Percentiles rank a stretch among this genome's conserved stretches.
Conservation (phyloP, 2,888 invertebrate species). For the Dynastes tityus region DNA sequence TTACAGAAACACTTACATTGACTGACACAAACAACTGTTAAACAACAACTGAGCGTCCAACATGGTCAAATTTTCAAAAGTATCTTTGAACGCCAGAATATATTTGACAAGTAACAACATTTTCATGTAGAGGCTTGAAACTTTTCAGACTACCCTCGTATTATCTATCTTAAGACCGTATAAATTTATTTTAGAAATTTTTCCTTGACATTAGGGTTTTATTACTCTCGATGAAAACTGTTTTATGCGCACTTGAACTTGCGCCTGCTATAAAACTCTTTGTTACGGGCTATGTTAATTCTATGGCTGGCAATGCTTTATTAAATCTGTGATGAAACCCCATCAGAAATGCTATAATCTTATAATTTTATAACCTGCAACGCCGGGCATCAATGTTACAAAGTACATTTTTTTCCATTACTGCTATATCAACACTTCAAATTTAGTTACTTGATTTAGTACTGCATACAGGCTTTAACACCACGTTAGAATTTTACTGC, state of each 20-base stretch:
- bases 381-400: neutral
- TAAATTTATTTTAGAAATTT: conserved; percentile 12
- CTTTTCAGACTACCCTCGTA: neutral
- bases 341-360: neutral
- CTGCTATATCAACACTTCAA: conserved; percentile 4
- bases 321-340: neutral
- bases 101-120: too few species aligned
- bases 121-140: too few species aligned
- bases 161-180: neutral
- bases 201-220: neutral
- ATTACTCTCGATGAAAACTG: neutral
- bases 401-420: conserved; percentile 23
- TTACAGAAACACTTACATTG: too few species aligned
- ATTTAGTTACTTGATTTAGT: conserved; percentile 24
- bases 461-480: neutral
- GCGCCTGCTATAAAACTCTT: neutral
- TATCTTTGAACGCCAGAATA: too few species aligned
- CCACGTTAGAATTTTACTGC: neutral
- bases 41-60: too few species aligned
- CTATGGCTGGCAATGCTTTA: neutral
- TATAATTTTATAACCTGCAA: conserved; percentile 6
- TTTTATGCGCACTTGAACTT: neutral
- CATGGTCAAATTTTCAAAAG: too few species aligned
- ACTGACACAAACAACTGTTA: too few species aligned
- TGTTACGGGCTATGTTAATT: neutral